Evolutionary conservation across 2,113 vertebrate genomes (phyloP), one percentile per base, ranked within the genome.

Genomic region (Antennarius striatus): DNA sequence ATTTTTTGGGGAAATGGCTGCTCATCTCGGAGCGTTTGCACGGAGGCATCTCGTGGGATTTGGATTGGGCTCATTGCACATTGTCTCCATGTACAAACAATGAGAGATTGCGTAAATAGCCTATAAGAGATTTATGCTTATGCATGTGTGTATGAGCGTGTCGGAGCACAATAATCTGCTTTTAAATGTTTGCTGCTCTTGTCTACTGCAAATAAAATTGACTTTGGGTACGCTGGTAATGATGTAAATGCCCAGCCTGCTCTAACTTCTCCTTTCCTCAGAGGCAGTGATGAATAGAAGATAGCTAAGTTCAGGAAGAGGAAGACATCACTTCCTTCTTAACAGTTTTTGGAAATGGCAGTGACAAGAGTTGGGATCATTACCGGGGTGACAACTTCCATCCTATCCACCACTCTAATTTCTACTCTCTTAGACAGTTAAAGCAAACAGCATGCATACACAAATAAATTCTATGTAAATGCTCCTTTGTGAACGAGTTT

Each of bases 1-100:
- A 88, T 90, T 82, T 66, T 70, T 53, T 78, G 48, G 70, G 22
- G 64, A 80, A 90, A 85, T 53, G 49, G 73, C 51, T 52, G 68
- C 63, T 68, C 57, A 50, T 71, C 63, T 51, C 50, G 76, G 77
- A 80, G 57, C 56, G 48, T 73, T 76, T 71, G 64, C 58, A 56
- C 67, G 0, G 57, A 55, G 60, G 71, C 65, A 32, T 71, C 73
- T 13, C 29, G 53, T 63, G 73, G 69, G 45, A 70, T 85, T 78
- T 76, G 56, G 52, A 65, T 66, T 11, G 10, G 73, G 59, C 79
- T 80, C 79, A 63, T 70, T 32, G 52, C 81, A 70, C 60, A 62
- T 5, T 55, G 55, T 70, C 84, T 80, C 42, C 0, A 9, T 71
- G 75, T 55, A 71, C 73, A 83, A 87, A 88, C 77, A 83, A 75